Percentiles rank a stretch among this genome's conserved stretches.
These are phyloP conservation scores for Tenthredo amoena DNA, from an alignment of 2,888 invertebrate genomes.

Conservation along the genomic window DNA sequence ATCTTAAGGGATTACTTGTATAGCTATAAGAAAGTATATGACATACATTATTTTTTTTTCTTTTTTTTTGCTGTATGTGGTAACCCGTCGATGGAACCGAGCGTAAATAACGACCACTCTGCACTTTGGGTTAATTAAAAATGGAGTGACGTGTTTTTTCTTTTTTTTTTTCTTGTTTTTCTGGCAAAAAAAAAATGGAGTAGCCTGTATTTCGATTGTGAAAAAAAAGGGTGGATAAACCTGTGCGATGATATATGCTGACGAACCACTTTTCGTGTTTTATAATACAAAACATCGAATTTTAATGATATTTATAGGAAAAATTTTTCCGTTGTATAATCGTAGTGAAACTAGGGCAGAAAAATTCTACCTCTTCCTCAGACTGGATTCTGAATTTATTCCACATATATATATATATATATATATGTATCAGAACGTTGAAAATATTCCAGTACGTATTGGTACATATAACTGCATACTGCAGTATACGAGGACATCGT, in stretches of 20 bases:
- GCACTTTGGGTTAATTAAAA: slow-evolving; percentile 22
- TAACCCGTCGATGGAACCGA: background rate
- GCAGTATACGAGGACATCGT: background rate
- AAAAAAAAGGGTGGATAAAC: background rate
- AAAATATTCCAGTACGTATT: background rate
- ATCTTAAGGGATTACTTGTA: background rate
- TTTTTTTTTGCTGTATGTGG: background rate
- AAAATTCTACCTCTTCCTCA: background rate
- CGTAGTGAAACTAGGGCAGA: background rate
- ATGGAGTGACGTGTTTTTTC: background rate
- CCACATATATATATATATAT: background rate
- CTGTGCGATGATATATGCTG: background rate
- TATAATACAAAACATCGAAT: background rate
- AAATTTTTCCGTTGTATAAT: background rate
- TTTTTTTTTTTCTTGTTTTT: background rate
- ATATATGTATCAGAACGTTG: background rate
- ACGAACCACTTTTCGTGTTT: background rate
- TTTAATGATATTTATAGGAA: background rate
- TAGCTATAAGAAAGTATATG: background rate
- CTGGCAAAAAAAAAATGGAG: background rate
- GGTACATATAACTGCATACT: background rate
- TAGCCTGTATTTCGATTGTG: background rate
- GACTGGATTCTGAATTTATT: background rate
- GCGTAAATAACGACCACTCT: slow-evolving; percentile 8
- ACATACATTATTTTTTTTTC: background rate